Base-by-base conservation (phyloP, 2,888 invertebrate genomes). In the Synergus itoensis region DNA sequence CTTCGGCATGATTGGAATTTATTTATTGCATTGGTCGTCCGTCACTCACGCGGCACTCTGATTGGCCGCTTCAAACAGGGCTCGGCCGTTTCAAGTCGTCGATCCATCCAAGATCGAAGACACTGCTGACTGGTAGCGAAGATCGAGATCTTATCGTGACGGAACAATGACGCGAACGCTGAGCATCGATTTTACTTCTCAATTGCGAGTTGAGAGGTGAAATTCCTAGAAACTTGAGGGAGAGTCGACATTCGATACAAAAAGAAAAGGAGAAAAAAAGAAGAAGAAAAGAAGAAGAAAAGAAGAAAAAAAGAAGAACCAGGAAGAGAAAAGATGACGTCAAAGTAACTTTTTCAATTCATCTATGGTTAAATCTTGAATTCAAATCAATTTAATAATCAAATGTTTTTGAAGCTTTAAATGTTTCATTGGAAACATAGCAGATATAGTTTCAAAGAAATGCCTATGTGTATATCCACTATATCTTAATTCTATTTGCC, bases 1-100 rank as follows among this genome's bases (percentile, higher is more conserved):
- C 65, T 43, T 18, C 36, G 65, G 65, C 65, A 65, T 65, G 65
- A 65, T 65, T 65, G 65, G 65, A 65, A 65, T 65, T 65, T 65
- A 89, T 89, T 87, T 89, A 89, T 89, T 89, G 88, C 89, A 89
- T 89, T 88, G 88, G 84, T 83, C 88, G 83, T 80, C 85, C 88
- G 88, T 89, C 88, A 89, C 88, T 88, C 89, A 88, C 84, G 83
- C 82, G 62, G 75, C 65, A 79, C 75, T 84, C 84, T 87, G 89
- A 89, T 88, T 88, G 88, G 87, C 85, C 65, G n/a, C 43, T 40
- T 65, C 65, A 65, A 65, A 65, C 41, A 41, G 65, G 65, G 65
- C 65, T 65, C 65, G 43, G 65, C 41, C 41, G 12, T 65, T 65
- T 18, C 41, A 41, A 41, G 9, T 41, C 65, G 16, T 65, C 65